These are phyloP conservation scores for Sphyrna mokarran DNA, from an alignment of 2,113 vertebrate species.

Conservation along the genomic window DNA sequence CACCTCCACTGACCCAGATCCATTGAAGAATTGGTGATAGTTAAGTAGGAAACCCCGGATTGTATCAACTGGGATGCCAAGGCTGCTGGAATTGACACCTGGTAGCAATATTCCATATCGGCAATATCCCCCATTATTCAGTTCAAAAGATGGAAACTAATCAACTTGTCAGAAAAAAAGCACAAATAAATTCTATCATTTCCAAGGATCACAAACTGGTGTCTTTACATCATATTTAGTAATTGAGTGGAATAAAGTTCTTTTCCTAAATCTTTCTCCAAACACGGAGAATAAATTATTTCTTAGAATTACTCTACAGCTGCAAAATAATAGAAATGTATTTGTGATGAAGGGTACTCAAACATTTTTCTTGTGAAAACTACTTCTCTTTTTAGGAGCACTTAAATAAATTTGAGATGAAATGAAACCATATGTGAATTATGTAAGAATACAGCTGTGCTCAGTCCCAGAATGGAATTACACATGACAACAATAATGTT, in stretches of 20 bases:
- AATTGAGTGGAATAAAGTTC: constrained; percentile 22
- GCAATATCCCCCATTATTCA: neutral
- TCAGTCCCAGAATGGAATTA: neutral
- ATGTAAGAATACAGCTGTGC: constrained; percentile 20
- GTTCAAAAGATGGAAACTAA: constrained; percentile 11
- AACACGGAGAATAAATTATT: neutral
- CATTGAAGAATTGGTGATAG: neutral
- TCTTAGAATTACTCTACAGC: constrained; percentile 16
- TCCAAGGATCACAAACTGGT: neutral
- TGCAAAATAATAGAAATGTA: neutral
- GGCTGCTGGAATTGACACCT: neutral
- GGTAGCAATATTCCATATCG: neutral
- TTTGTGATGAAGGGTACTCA: constrained; percentile 19
- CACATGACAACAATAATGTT: neutral
- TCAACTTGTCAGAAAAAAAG: constrained; percentile 2
- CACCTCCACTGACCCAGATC: neutral
- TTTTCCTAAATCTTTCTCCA: constrained; percentile 14
- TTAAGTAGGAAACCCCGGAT: neutral
- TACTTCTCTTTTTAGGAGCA: constrained; percentile 18
- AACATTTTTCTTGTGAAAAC: constrained; percentile 33
- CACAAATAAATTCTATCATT: neutral
- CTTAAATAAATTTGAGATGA: constrained; percentile 21
- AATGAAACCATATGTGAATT: constrained; percentile 25
- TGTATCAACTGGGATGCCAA: neutral
- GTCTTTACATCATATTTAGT: neutral